Percentiles rank a stretch among this genome's conserved stretches.
phyloP scores from a whole-genome alignment of 2,113 vertebrate genomes.

The Indri indri region DNA sequence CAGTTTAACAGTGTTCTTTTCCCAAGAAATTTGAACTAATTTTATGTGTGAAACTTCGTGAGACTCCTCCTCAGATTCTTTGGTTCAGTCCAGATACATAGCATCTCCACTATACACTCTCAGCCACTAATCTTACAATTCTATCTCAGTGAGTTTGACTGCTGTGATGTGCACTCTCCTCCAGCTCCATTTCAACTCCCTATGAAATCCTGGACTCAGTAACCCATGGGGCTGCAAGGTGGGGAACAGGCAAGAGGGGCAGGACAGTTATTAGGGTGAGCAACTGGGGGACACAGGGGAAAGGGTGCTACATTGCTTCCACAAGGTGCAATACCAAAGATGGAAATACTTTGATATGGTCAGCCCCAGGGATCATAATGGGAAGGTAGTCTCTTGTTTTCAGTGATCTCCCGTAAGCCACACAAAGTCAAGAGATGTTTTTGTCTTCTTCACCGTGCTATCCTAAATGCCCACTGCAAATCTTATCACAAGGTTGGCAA shows the following conservation, averaged over 20 bases:
- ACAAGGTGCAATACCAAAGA: background rate
- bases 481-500: background rate
- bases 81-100: background rate
- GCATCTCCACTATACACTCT: background rate
- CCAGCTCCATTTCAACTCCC: background rate
- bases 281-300: too few relatives aligned
- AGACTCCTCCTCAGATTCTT: background rate
- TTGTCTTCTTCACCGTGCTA: background rate
- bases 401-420: background rate
- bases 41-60: background rate
- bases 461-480: background rate
- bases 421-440: background rate
- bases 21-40: background rate
- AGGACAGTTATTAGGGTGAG: background rate
- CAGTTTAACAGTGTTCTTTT: background rate
- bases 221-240: too few relatives aligned
- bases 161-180: background rate
- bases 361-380: background rate
- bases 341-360: background rate
- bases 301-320: background rate
- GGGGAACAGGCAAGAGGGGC: fast-evolving
- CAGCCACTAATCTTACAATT: background rate
- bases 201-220: background rate
- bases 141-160: background rate
- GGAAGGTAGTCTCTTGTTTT: background rate